phyloP scores from a whole-genome alignment of 2,888 invertebrate genomes.

The Mythimna albipuncta region DNA sequence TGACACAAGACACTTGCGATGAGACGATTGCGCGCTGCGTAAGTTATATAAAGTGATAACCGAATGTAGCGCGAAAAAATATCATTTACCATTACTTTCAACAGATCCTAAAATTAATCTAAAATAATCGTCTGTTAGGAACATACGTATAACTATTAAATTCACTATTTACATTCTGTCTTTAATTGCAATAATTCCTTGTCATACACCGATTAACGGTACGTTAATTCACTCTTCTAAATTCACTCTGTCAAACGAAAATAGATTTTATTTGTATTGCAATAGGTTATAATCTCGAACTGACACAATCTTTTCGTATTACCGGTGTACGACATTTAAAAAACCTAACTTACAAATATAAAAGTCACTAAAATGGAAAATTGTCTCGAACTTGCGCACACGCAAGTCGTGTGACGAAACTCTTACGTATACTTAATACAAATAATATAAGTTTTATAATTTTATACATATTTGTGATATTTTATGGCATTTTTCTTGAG shows the following conservation, averaged over 20 bases:
- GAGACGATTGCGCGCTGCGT: too few species aligned
- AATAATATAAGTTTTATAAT: constrained; percentile 39
- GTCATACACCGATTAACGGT: constrained; percentile 24
- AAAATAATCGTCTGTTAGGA: constrained; percentile 63
- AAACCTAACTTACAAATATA: constrained; percentile 22
- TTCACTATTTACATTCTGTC: constrained; percentile 65
- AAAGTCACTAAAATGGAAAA: constrained; percentile 48
- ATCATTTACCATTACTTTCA: constrained; percentile 12
- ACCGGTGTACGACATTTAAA: constrained; percentile 15
- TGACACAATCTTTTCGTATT: background rate
- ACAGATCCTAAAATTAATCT: constrained; percentile 50
- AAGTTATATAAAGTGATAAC: background rate
- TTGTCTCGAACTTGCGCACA: constrained; percentile 20
- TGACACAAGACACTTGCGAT: too few species aligned
- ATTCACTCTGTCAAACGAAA: background rate
- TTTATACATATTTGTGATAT: constrained; percentile 40
- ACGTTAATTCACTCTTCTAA: background rate
- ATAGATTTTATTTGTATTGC: background rate
- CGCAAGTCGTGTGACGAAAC: constrained; percentile 11
- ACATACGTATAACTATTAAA: constrained; percentile 62
- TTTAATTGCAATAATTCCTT: constrained; percentile 48
- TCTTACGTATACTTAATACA: constrained; percentile 40
- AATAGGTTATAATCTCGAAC: constrained; percentile 3
- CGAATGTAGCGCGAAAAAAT: constrained; percentile 3
- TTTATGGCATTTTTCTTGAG: constrained; percentile 64